Evolutionary conservation across 1,140 invertebrate genomes (phyloP).

Genomic region (Zaprionus tsacasi): DNA sequence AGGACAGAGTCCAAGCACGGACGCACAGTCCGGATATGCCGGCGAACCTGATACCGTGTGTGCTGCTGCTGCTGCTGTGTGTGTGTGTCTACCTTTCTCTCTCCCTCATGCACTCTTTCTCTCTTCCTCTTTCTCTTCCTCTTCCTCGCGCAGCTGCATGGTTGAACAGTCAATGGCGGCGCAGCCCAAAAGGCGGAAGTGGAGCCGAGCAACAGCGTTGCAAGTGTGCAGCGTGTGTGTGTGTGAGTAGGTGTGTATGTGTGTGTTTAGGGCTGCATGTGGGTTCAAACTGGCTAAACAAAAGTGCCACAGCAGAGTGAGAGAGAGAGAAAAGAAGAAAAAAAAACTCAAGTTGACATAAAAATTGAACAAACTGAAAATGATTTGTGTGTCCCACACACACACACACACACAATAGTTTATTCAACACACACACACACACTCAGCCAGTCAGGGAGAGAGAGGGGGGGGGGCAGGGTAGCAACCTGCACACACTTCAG

Average conservation of each 20-base stretch:
- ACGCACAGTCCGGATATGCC: conserved; percentile 62
- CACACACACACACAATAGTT: conserved; percentile 11
- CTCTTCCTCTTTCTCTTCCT: background rate
- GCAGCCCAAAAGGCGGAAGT: conserved; percentile 70
- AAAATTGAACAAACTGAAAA: conserved; percentile 81
- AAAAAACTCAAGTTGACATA: conserved; percentile 66
- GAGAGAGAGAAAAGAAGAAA: conserved; percentile 28
- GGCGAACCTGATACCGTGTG: conserved; percentile 59
- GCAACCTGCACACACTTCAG: background rate
- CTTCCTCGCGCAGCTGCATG: conserved; percentile 45
- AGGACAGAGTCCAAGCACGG: conserved; percentile 45
- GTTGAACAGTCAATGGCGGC: conserved; percentile 73
- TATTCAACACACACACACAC: conserved; percentile 16
- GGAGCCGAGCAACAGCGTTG: conserved; percentile 71
- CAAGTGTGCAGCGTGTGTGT: conserved; percentile 24
- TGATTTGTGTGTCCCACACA: conserved; percentile 64
- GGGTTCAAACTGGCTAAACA: conserved; percentile 58
- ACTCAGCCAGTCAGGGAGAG: background rate
- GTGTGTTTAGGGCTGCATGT: conserved; percentile 14
- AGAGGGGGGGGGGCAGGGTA: background rate
- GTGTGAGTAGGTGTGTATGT: conserved; percentile 12
- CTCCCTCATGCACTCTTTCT: background rate
- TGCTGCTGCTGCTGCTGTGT: conserved; percentile 2
- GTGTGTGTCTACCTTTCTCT: background rate
- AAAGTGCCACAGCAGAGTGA: conserved; percentile 59